A percentile compares a stretch with the other conserved stretches of the same genome.
phyloP scores from a whole-genome alignment of 2,113 vertebrate species.

The Dasypus novemcinctus region DNA sequence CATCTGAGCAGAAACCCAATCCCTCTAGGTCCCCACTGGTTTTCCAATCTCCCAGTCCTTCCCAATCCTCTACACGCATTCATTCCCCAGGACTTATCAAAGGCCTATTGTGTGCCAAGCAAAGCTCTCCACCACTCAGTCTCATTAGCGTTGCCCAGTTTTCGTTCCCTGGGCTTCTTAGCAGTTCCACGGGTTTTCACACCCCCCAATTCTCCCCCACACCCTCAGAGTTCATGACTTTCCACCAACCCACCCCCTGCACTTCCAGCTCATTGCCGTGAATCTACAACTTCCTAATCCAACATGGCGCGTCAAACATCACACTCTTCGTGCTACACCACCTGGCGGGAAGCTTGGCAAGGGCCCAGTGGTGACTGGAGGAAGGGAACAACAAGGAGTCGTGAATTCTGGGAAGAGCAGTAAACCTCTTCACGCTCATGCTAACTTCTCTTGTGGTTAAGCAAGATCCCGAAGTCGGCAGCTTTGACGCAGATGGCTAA shows the following conservation, averaged over 20 bases:
- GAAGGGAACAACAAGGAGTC: background rate
- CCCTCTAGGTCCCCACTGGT: background rate
- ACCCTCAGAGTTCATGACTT: background rate
- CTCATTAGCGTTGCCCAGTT: background rate
- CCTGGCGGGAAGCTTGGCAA: background rate
- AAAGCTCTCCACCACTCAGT: background rate
- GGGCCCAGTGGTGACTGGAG: background rate
- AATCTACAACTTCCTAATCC: background rate
- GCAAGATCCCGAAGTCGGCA: background rate
- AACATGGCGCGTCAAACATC: rapidly evolving
- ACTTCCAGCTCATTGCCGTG: background rate
- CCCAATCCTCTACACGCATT: background rate
- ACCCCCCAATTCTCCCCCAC: background rate
- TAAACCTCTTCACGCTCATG: background rate
- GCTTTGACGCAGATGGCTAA: background rate
- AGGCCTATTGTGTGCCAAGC: background rate
- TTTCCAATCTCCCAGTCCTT: background rate
- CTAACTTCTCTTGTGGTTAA: background rate
- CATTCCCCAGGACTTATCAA: background rate
- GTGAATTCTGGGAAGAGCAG: background rate
- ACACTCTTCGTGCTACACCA: background rate
- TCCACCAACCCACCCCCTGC: background rate
- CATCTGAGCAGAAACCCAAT: background rate
- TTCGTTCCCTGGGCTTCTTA: background rate
- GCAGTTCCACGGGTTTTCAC: background rate